Percentiles rank a stretch among this genome's conserved stretches.
phyloP scores from a whole-genome alignment of 1,140 invertebrate genomes.

The Pseudomyrmex pallidus region DNA sequence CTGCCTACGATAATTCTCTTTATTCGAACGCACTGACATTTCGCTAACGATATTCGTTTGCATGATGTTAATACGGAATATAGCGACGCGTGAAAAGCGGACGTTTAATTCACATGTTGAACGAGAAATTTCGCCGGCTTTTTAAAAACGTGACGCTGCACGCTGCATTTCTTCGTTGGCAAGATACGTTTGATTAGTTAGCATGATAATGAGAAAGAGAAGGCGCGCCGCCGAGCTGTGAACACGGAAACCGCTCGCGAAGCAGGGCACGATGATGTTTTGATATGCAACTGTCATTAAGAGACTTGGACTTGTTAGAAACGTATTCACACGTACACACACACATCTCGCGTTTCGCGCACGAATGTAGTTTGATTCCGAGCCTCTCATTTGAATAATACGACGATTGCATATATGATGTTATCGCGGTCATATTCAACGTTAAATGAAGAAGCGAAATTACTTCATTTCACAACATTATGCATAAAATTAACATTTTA shows the following conservation, averaged over 20 bases:
- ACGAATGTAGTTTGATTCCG: background rate
- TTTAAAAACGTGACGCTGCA: background rate
- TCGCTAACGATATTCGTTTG: slow-evolving; percentile 52
- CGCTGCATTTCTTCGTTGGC: background rate
- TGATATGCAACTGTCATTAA: slow-evolving; percentile 22
- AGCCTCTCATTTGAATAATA: slow-evolving; percentile 14
- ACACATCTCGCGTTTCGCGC: background rate
- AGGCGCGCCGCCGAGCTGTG: background rate
- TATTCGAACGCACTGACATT: slow-evolving; percentile 26
- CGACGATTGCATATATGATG: background rate
- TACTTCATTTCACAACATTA: background rate
- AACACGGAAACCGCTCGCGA: background rate
- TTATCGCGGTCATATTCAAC: background rate
- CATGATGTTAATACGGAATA: slow-evolving; percentile 25
- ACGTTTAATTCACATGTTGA: slow-evolving; percentile 19
- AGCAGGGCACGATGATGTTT: background rate
- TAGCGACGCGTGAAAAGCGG: background rate
- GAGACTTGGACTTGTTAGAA: slow-evolving; percentile 1
- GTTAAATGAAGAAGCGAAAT: background rate
- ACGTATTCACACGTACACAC: slow-evolving; percentile 6
- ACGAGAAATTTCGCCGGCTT: background rate
- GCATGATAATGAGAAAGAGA: background rate
- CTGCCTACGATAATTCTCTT: slow-evolving; percentile 52
- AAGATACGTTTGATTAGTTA: slow-evolving; percentile 17
- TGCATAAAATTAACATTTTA: too few relatives aligned